phyloP scores from a whole-genome alignment of 2,797 vertebrate species.

The Coluber constrictor region DNA sequence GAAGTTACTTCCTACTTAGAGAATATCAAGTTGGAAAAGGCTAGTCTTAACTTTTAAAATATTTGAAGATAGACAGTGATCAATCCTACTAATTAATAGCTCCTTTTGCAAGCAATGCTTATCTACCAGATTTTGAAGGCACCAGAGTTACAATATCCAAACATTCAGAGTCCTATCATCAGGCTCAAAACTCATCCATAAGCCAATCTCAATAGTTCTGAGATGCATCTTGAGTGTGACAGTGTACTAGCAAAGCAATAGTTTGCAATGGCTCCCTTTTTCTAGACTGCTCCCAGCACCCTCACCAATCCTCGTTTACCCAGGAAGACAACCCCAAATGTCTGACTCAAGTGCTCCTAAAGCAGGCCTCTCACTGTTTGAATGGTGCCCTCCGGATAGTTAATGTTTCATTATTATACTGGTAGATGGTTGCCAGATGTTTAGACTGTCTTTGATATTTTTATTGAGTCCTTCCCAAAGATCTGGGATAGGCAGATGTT shows the following conservation, averaged over 20 bases:
- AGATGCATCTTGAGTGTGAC: not conserved
- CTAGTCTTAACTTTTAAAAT: not conserved
- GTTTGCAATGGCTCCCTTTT: not conserved
- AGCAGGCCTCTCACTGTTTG: not conserved
- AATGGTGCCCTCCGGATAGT: not conserved
- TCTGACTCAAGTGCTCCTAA: not conserved
- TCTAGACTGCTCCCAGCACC: not conserved
- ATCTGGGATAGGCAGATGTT: not conserved
- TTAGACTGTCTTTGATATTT: not conserved
- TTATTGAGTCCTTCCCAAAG: not conserved
- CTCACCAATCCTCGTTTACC: not conserved
- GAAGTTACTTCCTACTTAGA: not conserved
- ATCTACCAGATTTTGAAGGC: not conserved
- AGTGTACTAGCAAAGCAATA: not conserved
- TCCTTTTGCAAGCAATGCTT: not conserved
- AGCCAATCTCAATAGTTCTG: not conserved
- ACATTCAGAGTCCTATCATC: not conserved
- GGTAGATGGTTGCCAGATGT: not conserved
- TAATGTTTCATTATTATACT: not conserved
- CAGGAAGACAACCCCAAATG: not conserved
- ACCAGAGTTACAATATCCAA: not conserved
- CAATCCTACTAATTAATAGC: not conserved
- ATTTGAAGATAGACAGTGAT: not conserved
- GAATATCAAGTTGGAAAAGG: not conserved
- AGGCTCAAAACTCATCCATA: not conserved